Evolutionary conservation across 2,113 vertebrate species (phyloP), one percentile per base, ranked within the genome.

Genomic region (Merops nubicus): DNA sequence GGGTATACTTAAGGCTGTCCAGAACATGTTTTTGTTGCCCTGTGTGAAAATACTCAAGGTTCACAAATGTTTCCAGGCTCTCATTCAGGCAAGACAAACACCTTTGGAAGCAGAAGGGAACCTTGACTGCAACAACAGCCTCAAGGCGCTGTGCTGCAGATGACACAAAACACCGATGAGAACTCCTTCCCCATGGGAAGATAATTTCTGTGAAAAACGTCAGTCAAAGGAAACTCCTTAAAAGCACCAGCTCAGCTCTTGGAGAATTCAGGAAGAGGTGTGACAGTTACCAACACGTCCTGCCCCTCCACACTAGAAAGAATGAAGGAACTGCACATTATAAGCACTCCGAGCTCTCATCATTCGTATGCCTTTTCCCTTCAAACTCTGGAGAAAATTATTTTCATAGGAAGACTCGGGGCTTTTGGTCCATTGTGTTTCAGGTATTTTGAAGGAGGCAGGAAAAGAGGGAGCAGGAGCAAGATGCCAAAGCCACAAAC

Each of bases 1-100:
- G 43, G 36, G 5, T 48, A 26, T 45, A n/a, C 64, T 79, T 60
- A 38, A 63, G 34, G 12, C 43, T 59, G 43, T 5, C 21, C 68
- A 54, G 68, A 54, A 56, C 81, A 42, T 17, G 12, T 36, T 77
- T 83, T 63, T 73, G 51, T 63, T 87, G 48, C 34, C 40, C 53
- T 68, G 26, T 77, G 73, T 69, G 81, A 89, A 93, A 95, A 64
- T 42, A 11, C 8, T 72, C 18, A 43, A 0, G 1, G 63, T 80
- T 95, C 85, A 54, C 73, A 89, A 80, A n/a, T 73, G 73, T 85
- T 93, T 73, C 77, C 22, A 68, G 25, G 54, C 33, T 54, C 31
- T 59, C 48, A n/a, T 31, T 34, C 63, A 93, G 57, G 73, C 72
- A 91, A 89, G 89, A 68, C 28, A 80, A 76, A 23, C 53, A 83